Evolutionary conservation across 2,888 invertebrate species (phyloP).

Genomic region (Sarcophaga carnaria): DNA sequence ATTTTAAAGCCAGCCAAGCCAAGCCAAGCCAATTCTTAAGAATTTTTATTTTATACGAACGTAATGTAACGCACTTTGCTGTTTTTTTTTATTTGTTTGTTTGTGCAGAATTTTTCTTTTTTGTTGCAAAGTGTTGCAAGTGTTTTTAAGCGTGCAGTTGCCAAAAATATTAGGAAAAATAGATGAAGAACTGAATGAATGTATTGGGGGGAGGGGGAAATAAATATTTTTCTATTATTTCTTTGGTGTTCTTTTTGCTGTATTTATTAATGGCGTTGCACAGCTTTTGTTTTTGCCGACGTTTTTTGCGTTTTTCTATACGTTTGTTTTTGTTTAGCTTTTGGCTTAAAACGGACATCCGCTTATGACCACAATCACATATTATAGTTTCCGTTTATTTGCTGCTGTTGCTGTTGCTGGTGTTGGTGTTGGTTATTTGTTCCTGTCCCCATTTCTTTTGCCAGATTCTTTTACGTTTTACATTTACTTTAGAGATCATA

Average conservation of each 20-base stretch:
- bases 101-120: neutral
- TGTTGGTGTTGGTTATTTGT: constrained; percentile 18
- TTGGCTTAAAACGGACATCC: constrained; percentile 58
- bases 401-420: neutral
- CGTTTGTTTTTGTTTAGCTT: neutral
- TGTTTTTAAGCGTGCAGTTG: too few relatives aligned
- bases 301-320: constrained; percentile 4
- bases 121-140: neutral
- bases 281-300: constrained; percentile 14
- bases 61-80: neutral
- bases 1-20: too few relatives aligned
- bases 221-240: neutral
- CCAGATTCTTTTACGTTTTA: neutral
- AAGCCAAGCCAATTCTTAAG: constrained; percentile 60
- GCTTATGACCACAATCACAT: constrained; percentile 69
- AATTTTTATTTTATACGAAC: constrained; percentile 57
- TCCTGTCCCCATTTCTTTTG: neutral
- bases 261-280: neutral
- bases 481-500: constrained; percentile 56
- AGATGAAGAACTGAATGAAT: too few relatives aligned
- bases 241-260: neutral
- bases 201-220: too few relatives aligned
- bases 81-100: neutral
- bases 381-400: constrained; percentile 64
- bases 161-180: too few relatives aligned